Evolutionary conservation across 2,113 vertebrate genomes (phyloP).

Genomic region (Gallinago media): DNA sequence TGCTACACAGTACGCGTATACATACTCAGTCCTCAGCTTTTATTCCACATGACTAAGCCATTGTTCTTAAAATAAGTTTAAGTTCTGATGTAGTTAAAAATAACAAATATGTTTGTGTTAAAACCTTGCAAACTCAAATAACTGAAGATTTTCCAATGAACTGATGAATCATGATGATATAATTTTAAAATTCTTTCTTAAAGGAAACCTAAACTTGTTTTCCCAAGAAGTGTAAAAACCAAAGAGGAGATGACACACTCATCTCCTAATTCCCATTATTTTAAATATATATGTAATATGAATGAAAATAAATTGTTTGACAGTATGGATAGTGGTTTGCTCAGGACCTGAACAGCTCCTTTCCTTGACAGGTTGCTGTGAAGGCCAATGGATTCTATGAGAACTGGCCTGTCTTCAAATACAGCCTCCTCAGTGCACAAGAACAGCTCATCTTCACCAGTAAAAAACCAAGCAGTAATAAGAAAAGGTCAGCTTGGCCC

Average conservation of each 20-base stretch:
- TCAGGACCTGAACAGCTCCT: background rate
- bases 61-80: background rate
- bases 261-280: background rate
- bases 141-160: background rate
- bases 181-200: background rate
- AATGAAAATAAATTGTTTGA: background rate
- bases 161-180: background rate
- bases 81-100: background rate
- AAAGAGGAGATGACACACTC: background rate
- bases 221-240: background rate
- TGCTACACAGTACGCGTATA: too few relatives aligned
- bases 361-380: background rate
- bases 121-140: background rate
- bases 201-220: background rate
- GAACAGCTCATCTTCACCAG: background rate
- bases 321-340: background rate
- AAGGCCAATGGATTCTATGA: background rate
- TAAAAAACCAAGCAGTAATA: background rate
- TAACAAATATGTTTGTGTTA: background rate
- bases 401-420: background rate
- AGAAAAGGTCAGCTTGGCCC: background rate
- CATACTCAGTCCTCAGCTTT: background rate
- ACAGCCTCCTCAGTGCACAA: background rate
- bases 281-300: background rate
- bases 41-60: background rate